These are phyloP conservation scores for Papilio machaon DNA, from an alignment of 1,140 invertebrate genomes.

Conservation along the genomic window DNA sequence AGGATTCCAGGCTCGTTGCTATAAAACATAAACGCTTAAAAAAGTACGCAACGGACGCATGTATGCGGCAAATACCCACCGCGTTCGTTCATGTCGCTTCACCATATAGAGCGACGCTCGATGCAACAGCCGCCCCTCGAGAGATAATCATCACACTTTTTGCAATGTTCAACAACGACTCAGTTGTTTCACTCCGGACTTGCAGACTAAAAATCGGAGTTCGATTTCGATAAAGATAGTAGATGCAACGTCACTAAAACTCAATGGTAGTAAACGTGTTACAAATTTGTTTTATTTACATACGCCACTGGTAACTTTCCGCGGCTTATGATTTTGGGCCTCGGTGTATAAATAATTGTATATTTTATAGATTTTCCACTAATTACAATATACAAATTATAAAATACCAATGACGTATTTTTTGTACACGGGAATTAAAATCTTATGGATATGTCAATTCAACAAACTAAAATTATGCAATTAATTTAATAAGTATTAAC, in stretches of 20 bases:
- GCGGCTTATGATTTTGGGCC: not conserved
- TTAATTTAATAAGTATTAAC: not conserved
- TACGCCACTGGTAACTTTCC: conserved; percentile 25
- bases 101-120: conserved; percentile 64
- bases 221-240: not conserved
- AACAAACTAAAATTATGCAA: not conserved
- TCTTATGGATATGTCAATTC: not conserved
- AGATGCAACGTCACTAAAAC: not conserved
- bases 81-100: conserved; percentile 62
- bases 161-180: conserved; percentile 37
- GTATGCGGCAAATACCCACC: conserved; percentile 52
- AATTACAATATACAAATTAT: not conserved
- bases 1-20: conserved; percentile 70
- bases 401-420: not conserved
- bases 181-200: not conserved
- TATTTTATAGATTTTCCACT: not conserved
- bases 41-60: conserved; percentile 65
- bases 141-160: conserved; percentile 61
- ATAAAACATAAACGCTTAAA: conserved; percentile 76
- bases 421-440: not conserved
- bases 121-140: conserved; percentile 62
- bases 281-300: conserved; percentile 50
- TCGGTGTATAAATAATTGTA: not conserved
- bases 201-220: not conserved
- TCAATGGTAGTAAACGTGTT: not conserved